A percentile compares a stretch with the other conserved stretches of the same genome.
phyloP scores from a whole-genome alignment of 2,888 invertebrate species.

The Adelognathus sp. region DNA sequence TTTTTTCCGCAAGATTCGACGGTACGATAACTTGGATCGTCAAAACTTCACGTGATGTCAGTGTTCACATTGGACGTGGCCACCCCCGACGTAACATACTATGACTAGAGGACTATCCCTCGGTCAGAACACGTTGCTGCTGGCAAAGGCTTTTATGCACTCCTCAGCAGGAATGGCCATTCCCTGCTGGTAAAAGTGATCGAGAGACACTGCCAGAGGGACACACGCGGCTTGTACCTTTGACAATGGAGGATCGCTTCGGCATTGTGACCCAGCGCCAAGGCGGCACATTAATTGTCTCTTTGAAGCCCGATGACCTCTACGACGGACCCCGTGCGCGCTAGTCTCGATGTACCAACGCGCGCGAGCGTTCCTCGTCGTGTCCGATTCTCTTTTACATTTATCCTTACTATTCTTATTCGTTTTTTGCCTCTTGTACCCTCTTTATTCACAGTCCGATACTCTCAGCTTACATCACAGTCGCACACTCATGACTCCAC shows the following conservation, averaged over 20 bases:
- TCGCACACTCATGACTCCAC: neutral
- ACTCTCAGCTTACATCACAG: neutral
- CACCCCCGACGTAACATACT: constrained; percentile 6
- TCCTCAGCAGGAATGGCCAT: constrained; percentile 46
- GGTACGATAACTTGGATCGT: no score
- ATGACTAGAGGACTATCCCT: constrained; percentile 11
- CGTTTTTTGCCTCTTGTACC: neutral
- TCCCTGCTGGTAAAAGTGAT: constrained; percentile 36
- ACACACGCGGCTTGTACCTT: constrained; percentile 72
- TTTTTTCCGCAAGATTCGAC: no score
- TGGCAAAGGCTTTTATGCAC: constrained; percentile 57
- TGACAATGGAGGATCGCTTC: constrained; percentile 75
- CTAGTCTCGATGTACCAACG: constrained; percentile 39
- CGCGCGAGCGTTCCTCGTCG: constrained; percentile 41
- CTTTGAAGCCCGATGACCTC: constrained; percentile 77
- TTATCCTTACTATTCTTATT: constrained; percentile 5
- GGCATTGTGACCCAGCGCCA: constrained; percentile 71
- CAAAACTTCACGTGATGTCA: no score
- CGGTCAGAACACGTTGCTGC: constrained; percentile 33
- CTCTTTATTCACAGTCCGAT: neutral
- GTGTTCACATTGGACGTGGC: neutral
- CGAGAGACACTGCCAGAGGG: constrained; percentile 71
- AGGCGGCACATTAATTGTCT: constrained; percentile 77
- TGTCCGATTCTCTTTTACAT: constrained; percentile 24
- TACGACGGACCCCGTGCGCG: constrained; percentile 41